Evolutionary conservation across 2,797 vertebrate species (phyloP).

Genomic region (Capromys pilorides): DNA sequence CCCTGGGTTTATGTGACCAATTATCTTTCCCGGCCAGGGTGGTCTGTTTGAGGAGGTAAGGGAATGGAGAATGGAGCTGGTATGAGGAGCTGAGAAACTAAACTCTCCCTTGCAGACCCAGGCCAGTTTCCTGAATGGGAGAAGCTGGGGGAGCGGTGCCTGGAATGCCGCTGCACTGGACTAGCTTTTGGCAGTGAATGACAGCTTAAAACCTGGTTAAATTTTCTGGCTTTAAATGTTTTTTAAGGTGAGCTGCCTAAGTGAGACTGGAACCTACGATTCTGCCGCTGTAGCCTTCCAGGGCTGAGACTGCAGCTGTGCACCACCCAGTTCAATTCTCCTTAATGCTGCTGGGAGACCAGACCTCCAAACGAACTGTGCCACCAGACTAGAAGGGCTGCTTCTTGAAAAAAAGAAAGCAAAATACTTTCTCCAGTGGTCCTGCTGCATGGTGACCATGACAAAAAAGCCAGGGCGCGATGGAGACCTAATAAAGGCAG

Average conservation of each 20-base stretch:
- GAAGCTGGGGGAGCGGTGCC: accelerated
- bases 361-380: neutral
- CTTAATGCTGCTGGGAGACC: neutral
- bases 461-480: accelerated
- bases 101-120: neutral
- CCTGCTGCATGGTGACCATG: neutral
- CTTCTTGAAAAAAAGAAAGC: neutral
- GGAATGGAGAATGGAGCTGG: neutral
- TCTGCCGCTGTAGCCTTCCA: neutral
- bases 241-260: neutral
- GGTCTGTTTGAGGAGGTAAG: neutral
- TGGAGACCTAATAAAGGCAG: accelerated
- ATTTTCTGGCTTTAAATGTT: neutral
- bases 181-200: neutral
- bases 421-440: neutral
- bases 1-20: neutral
- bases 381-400: neutral
- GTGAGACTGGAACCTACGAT: neutral
- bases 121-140: neutral
- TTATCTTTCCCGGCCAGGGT: too few species aligned
- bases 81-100: accelerated
- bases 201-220: neutral
- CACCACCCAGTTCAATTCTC: neutral
- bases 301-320: neutral
- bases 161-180: neutral